Conservation (phyloP, 1,140 invertebrate species). For the Brachystomella parvula region DNA sequence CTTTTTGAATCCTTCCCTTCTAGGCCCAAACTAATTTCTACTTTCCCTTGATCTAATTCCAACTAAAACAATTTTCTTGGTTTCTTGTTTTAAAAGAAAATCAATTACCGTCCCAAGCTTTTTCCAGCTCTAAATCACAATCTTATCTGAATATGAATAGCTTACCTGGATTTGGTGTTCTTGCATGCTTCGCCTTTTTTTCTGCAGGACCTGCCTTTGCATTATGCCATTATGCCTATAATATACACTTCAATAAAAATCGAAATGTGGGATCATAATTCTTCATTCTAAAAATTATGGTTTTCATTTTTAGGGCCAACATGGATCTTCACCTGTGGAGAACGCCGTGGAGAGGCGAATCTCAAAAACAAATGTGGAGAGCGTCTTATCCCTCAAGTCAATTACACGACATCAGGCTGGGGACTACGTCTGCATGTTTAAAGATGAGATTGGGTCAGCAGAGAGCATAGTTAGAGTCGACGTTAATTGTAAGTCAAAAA, state of each 20-base stretch:
- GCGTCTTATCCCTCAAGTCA: not conserved
- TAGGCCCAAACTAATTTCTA: too few species aligned
- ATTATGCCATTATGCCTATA: not conserved
- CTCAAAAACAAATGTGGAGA: not conserved
- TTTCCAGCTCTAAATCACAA: not conserved
- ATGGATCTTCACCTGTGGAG: not conserved
- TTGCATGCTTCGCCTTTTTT: not conserved
- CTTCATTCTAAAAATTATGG: not conserved
- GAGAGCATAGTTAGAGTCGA: not conserved
- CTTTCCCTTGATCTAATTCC: too few species aligned
- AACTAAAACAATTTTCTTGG: too few species aligned
- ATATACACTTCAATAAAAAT: not conserved
- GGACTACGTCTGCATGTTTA: slow-evolving; percentile 1
- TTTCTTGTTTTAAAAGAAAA: too few species aligned
- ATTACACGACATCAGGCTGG: not conserved
- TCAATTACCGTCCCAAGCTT: too few species aligned
- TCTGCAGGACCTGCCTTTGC: not conserved
- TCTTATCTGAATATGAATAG: not conserved
- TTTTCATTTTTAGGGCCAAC: not conserved
- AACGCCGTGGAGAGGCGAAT: not conserved
- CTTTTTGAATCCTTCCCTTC: too few species aligned
- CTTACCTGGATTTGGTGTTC: not conserved
- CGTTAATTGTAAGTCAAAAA: not conserved
- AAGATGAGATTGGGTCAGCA: not conserved
- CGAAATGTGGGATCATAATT: not conserved